A percentile compares a stretch with the other conserved stretches of the same genome.
phyloP scores from a whole-genome alignment of 1,140 invertebrate species.

The Neodiprion lecontei region DNA sequence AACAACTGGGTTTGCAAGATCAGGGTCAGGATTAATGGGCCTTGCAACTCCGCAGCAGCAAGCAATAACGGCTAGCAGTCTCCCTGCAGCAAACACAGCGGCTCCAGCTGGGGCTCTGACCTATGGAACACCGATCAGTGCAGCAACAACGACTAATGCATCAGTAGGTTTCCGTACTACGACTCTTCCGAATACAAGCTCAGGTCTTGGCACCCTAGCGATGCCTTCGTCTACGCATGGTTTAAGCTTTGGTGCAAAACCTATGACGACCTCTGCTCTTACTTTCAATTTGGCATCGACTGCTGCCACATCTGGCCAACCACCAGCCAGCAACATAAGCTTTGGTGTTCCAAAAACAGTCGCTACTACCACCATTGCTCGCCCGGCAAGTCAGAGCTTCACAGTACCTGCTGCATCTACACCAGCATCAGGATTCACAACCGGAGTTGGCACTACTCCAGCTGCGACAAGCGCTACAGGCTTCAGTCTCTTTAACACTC shows the following conservation, averaged over 20 bases:
- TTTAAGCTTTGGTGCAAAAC: constrained; percentile 46
- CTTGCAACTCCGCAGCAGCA: background rate
- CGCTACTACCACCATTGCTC: constrained; percentile 19
- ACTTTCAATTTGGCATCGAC: constrained; percentile 18
- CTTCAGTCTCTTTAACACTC: constrained; percentile 25
- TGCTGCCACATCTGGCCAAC: constrained; percentile 25
- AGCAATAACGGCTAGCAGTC: constrained; percentile 13
- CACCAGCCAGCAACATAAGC: constrained; percentile 37
- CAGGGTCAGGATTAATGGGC: constrained; percentile 20
- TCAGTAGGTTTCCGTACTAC: constrained; percentile 47
- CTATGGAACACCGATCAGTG: constrained; percentile 29
- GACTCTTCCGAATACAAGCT: constrained; percentile 53
- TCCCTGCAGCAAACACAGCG: background rate
- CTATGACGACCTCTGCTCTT: constrained; percentile 33
- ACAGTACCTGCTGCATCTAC: constrained; percentile 30
- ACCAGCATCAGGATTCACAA: constrained; percentile 25
- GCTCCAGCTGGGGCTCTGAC: constrained; percentile 15
- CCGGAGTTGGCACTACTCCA: constrained; percentile 27
- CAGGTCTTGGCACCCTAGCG: constrained; percentile 50
- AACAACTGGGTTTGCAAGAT: constrained; percentile 15
- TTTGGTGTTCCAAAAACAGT: constrained; percentile 38
- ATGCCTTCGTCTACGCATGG: constrained; percentile 40
- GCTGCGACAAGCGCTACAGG: constrained; percentile 17
- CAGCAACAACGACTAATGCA: constrained; percentile 40
- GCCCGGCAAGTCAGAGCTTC: constrained; percentile 37